Evolutionary conservation across 2,797 vertebrate species (phyloP), one percentile per base, ranked within the genome.

Genomic region (Danio choprae): DNA sequence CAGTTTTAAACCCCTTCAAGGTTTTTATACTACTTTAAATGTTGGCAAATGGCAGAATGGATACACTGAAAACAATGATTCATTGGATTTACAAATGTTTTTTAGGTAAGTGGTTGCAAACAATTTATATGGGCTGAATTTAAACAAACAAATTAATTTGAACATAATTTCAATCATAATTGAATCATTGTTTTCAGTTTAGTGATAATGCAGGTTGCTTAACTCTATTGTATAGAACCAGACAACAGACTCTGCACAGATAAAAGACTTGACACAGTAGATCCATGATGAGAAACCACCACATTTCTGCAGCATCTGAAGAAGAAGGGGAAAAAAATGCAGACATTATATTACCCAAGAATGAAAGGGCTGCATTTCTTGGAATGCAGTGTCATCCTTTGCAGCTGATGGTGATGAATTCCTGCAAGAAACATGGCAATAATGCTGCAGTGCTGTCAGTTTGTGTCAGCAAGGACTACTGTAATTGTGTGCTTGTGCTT

Each of bases 321-420:
- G 22, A 63, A 43, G n/a, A n/a, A n/a, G n/a, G n/a, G n/a, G n/a
- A n/a, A 70, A 38, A 50, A 43, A 65, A 38, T n/a, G 1, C 43
- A 56, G 51, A 43, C 38, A 36, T 67, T 55, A 18, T 22, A 67
- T 11, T 67, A 1, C 29, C 29, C 6, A 5, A 72, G 53, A 44
- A 72, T 56, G 18, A 72, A 29, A 8, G 20, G 11, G 20, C 20
- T 67, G 44, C 3, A 4, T 46, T 67, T 67, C 51, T 56, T 43
- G 40, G 41, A 56, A 67, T 44, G 51, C 59, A 67, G 55, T 68
- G 50, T 59, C 60, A 73, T 80, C 15, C 46, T 50, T 29, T 55
- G 36, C 72, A 71, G 46, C 50, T 71, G 58, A 44, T 79, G 62
- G 60, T 79, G 46, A 75, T 72, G 41, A 51, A 51, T 58, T 43